Conservation (phyloP, 64 coral and sea anemone genomes). For the Acropora tenuis region DNA sequence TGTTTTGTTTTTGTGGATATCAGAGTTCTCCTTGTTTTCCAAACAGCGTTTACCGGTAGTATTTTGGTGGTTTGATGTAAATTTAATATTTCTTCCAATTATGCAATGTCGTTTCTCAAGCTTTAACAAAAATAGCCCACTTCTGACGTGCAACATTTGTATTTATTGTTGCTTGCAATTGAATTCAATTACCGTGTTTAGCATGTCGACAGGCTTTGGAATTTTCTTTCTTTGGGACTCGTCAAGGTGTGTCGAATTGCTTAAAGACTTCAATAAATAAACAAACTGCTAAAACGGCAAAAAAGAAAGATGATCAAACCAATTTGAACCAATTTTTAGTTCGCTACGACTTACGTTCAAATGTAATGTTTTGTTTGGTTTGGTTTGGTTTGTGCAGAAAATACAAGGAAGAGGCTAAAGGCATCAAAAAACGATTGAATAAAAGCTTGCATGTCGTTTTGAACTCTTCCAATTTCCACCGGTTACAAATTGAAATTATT, state of each 20-base stretch:
- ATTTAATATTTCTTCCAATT: neutral
- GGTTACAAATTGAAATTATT: constrained; percentile 52
- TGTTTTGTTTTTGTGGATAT: neutral
- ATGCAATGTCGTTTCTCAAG: constrained; percentile 13
- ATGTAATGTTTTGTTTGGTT: constrained; percentile 29
- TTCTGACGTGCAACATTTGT: constrained; percentile 10
- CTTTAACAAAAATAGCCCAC: constrained; percentile 8
- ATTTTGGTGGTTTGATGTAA: constrained; percentile 20
- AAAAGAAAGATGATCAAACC: constrained; percentile 23
- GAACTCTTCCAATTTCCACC: constrained; percentile 49
- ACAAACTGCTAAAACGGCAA: neutral
- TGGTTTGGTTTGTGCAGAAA: neutral
- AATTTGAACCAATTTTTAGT: constrained; percentile 1
- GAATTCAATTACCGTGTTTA: neutral
- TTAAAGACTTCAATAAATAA: constrained; percentile 2
- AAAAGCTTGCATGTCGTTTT: constrained; percentile 41
- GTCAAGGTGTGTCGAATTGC: neutral
- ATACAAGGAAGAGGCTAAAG: constrained; percentile 41
- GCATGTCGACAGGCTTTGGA: neutral
- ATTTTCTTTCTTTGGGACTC: neutral
- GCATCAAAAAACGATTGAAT: constrained; percentile 40
- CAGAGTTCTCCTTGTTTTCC: constrained; percentile 11
- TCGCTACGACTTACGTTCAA: constrained; percentile 50
- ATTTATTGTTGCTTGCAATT: constrained; percentile 1
- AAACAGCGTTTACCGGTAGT: constrained; percentile 4